These are phyloP conservation scores for Crenuchus spilurus DNA, from an alignment of 2,797 vertebrate species.

Conservation along the genomic window DNA sequence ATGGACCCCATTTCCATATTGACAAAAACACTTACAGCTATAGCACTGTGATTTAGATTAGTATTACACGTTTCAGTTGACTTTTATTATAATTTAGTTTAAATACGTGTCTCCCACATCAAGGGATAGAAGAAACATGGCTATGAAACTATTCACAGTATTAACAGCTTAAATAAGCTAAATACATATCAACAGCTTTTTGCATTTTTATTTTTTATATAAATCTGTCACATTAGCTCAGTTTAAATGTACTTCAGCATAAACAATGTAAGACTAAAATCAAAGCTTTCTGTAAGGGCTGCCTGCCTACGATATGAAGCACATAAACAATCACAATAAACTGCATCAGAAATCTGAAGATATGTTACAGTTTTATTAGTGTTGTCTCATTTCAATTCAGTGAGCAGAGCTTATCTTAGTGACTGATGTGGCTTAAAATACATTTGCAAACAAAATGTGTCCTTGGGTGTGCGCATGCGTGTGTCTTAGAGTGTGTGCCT, in stretches of 20 bases:
- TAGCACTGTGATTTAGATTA: conserved; percentile 28
- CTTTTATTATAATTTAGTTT: not conserved
- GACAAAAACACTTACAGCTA: conserved; percentile 40
- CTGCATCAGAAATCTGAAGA: too few species aligned
- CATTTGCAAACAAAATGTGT: not conserved
- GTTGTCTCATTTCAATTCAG: not conserved
- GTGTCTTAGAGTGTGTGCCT: conserved; percentile 10
- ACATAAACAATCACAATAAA: too few species aligned
- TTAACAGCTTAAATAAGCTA: not conserved
- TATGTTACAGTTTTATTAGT: too few species aligned
- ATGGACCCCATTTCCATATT: conserved; percentile 41
- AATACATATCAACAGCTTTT: not conserved
- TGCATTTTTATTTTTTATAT: not conserved
- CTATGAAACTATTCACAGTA: not conserved
- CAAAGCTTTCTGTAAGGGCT: not conserved
- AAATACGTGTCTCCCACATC: not conserved
- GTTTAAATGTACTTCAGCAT: not conserved
- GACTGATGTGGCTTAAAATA: not conserved
- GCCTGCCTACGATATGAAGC: not conserved
- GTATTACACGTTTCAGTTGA: not conserved
- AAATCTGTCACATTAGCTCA: not conserved
- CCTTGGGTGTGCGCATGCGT: not conserved
- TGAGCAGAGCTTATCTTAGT: not conserved
- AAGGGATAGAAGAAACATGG: not conserved
- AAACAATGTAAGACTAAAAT: not conserved